These are phyloP conservation scores for Drosophila tani DNA, from an alignment of 1,140 invertebrate species.

Conservation along the genomic window DNA sequence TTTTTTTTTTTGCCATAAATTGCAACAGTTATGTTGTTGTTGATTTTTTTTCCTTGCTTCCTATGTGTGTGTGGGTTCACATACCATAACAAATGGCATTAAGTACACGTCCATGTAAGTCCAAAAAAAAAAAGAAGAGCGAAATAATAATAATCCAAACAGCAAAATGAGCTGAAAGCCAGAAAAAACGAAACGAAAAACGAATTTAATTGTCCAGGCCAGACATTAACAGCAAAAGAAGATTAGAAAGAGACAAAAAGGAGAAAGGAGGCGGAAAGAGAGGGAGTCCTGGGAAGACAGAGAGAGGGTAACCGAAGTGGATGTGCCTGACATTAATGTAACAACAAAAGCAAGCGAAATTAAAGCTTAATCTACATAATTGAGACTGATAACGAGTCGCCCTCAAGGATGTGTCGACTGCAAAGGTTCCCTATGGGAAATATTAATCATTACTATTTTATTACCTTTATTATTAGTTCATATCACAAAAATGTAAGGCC, in stretches of 20 bases:
- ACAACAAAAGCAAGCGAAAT: slow-evolving; percentile 38
- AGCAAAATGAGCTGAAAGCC: slow-evolving; percentile 30
- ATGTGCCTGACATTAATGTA: slow-evolving; percentile 29
- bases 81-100: slow-evolving; percentile 45
- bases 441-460: too few relatives aligned
- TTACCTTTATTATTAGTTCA: too few relatives aligned
- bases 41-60: background rate
- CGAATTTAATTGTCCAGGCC: slow-evolving; percentile 38
- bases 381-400: slow-evolving; percentile 37
- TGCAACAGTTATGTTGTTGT: slow-evolving; percentile 54
- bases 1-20: slow-evolving; percentile 58
- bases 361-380: slow-evolving; percentile 47
- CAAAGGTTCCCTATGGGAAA: background rate
- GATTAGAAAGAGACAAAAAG: slow-evolving; percentile 14
- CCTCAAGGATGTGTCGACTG: background rate
- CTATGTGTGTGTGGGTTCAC: slow-evolving; percentile 7
- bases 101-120: slow-evolving; percentile 29
- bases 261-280: background rate
- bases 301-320: background rate
- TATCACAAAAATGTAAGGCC: background rate
- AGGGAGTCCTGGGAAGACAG: background rate
- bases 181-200: slow-evolving; percentile 3
- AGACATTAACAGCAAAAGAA: slow-evolving; percentile 35
- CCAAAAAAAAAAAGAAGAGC: background rate
- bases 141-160: slow-evolving; percentile 6